phyloP scores from a whole-genome alignment of 2,888 invertebrate species.

The Cylindroiulus punctatus region DNA sequence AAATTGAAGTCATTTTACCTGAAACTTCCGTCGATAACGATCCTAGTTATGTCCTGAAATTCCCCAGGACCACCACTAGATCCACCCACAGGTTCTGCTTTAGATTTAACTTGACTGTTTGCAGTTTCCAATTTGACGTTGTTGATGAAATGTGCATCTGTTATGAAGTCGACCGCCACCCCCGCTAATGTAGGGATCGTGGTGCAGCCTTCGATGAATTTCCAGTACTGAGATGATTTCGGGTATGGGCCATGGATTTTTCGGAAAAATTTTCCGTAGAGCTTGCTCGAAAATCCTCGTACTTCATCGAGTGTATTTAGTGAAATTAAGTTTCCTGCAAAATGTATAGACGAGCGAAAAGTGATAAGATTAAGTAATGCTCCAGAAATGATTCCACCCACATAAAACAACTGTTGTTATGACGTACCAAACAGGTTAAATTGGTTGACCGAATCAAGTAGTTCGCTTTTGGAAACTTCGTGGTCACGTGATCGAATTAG shows the following conservation, averaged over 20 bases:
- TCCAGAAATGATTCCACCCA: neutral
- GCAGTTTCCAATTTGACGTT: neutral
- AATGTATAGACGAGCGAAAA: neutral
- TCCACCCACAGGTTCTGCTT: too few relatives aligned
- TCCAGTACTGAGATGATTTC: neutral
- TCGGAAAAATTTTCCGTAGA: neutral
- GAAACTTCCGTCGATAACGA: neutral
- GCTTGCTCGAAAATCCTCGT: neutral
- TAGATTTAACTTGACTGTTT: too few relatives aligned
- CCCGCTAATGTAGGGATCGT: slow-evolving; percentile 25
- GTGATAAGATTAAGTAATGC: neutral
- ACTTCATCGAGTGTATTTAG: neutral
- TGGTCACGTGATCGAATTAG: neutral
- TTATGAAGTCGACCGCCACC: neutral
- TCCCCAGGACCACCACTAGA: too few relatives aligned
- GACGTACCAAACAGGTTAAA: neutral
- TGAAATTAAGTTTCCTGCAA: neutral
- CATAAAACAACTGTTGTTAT: neutral
- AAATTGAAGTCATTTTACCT: neutral
- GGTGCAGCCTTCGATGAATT: neutral
- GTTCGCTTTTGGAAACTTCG: neutral
- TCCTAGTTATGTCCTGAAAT: too few relatives aligned
- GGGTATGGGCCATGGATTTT: neutral
- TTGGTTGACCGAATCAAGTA: neutral
- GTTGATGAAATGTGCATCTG: neutral